Evolutionary conservation across 1,140 invertebrate genomes (phyloP).

Genomic region (Sinella curviseta): DNA sequence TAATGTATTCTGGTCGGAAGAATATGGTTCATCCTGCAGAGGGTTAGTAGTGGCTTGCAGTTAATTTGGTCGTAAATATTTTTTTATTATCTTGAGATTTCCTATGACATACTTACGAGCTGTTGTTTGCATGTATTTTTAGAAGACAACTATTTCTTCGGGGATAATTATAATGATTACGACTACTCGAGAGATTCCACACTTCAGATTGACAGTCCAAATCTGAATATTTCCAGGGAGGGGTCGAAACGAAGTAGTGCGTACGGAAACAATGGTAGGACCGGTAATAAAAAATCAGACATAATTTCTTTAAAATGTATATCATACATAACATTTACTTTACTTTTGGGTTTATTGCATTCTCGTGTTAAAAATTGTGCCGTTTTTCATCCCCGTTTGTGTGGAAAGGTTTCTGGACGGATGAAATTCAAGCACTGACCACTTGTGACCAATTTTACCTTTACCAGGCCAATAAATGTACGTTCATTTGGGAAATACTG

Average conservation of each 20-base stretch:
- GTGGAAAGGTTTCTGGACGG: conserved; percentile 21
- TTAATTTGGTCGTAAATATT: too few relatives aligned
- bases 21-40: conserved; percentile 18
- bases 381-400: neutral
- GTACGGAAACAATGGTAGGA: neutral
- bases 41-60: neutral
- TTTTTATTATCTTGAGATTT: too few relatives aligned
- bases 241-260: neutral
- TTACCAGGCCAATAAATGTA: conserved; percentile 23
- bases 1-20: conserved; percentile 11
- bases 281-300: neutral
- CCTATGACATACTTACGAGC: too few relatives aligned
- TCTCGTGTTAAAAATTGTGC: too few relatives aligned
- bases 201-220: neutral
- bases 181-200: neutral
- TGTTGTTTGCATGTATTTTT: neutral
- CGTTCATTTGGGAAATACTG: neutral
- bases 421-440: conserved; percentile 26
- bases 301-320: too few relatives aligned
- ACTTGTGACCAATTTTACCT: conserved; percentile 17
- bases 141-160: conserved; percentile 22
- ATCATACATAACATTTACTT: too few relatives aligned
- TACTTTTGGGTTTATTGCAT: too few relatives aligned
- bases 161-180: neutral
- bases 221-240: neutral